A percentile compares a stretch with the other conserved stretches of the same genome.
Evolutionary conservation across 2,888 invertebrate genomes (phyloP).

Genomic region (Callyntrura sp.): DNA sequence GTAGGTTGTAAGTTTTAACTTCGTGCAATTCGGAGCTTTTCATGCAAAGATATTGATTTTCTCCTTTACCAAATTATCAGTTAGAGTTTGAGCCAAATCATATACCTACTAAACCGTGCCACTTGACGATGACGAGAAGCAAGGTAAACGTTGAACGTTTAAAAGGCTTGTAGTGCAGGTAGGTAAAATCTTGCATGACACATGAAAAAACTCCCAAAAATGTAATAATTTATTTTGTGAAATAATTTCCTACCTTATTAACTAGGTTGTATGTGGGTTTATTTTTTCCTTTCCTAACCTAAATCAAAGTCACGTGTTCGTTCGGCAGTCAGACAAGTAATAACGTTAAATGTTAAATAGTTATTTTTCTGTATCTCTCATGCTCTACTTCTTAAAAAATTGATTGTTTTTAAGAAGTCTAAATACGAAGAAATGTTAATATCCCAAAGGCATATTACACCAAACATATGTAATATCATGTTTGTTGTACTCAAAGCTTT

Average conservation of each 20-base stretch:
- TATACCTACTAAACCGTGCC: too few species aligned
- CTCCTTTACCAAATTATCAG: too few species aligned
- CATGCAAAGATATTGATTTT: slow-evolving; percentile 11
- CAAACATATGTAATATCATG: not conserved
- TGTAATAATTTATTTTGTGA: too few species aligned
- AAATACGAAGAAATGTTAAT: slow-evolving; percentile 60
- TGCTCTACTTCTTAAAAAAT: slow-evolving; percentile 63
- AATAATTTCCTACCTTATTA: too few species aligned
- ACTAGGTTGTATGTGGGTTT: not conserved
- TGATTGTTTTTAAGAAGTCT: slow-evolving; percentile 47
- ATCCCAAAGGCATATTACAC: slow-evolving; percentile 62
- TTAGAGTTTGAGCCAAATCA: too few species aligned
- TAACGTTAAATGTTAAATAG: too few species aligned
- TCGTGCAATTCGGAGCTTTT: not conserved
- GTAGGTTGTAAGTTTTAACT: not conserved
- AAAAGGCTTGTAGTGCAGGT: not conserved
- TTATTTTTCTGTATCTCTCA: slow-evolving; percentile 58
- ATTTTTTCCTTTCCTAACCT: too few species aligned
- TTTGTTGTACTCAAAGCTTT: slow-evolving; percentile 58
- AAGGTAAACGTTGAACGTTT: too few species aligned
- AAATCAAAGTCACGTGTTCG: too few species aligned
- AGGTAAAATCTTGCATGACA: not conserved
- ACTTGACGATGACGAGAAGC: too few species aligned
- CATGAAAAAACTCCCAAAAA: slow-evolving; percentile 8
- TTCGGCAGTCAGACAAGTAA: too few species aligned